Base-by-base conservation (phyloP, 1,140 invertebrate species). In the Phymorhynchus buccinoides region DNA sequence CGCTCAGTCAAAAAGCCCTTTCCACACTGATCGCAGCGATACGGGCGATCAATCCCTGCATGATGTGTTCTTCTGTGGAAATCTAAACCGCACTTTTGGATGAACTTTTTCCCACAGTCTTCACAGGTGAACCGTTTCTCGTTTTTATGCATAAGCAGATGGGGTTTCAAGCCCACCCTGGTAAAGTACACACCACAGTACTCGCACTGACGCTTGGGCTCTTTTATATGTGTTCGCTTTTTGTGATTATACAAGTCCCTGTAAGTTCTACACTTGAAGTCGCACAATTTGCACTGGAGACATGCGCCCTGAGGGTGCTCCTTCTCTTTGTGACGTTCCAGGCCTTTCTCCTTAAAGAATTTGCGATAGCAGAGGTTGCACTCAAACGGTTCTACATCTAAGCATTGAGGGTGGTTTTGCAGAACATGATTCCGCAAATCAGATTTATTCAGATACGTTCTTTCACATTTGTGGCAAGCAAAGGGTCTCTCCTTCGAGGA, bases 21-120 rank as follows among this genome's bases (percentile, higher is more conserved):
- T n/a, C n/a, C n/a, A n/a, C n/a, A n/a, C n/a, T n/a, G n/a, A n/a
- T n/a, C n/a, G n/a, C n/a, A n/a, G n/a, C n/a, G n/a, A n/a, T n/a
- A n/a, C n/a, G n/a, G n/a, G n/a, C n/a, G n/a, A n/a, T n/a, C n/a
- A n/a, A n/a, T n/a, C n/a, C n/a, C n/a, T n/a, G n/a, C n/a, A n/a
- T n/a, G n/a, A n/a, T n/a, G n/a, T n/a, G n/a, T n/a, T n/a, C n/a
- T n/a, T n/a, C n/a, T n/a, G n/a, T n/a, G n/a, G n/a, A n/a, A n/a
- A n/a, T n/a, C n/a, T n/a, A n/a, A n/a, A n/a, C n/a, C n/a, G n/a
- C n/a, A n/a, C n/a, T n/a, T n/a, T n/a, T n/a, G n/a, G n/a, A n/a
- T n/a, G 77, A 89, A 90, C 6, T 18, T n/a, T 18, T 75, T 27
- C 75, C 97, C 96, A 93, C 97, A 98, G 92, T 97, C 96, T n/a